Evolutionary conservation across 2,888 invertebrate species (phyloP).

Genomic region (Ceraclea dissimilis): DNA sequence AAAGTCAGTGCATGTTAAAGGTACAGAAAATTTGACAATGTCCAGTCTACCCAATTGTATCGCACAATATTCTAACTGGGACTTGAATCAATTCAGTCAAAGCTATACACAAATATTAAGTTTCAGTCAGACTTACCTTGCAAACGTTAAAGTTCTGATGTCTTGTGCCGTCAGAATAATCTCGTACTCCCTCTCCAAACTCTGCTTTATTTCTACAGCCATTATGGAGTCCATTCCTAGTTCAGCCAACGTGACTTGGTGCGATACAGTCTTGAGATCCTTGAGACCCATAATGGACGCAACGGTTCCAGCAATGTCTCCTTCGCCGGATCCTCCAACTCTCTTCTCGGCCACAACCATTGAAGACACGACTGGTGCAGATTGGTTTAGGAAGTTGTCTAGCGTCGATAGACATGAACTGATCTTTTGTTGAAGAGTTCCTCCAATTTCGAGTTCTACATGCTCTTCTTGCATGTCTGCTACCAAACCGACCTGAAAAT

Average conservation of each 20-base stretch:
- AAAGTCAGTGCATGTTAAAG: no score
- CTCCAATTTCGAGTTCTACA: conserved; percentile 62
- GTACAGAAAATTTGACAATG: no score
- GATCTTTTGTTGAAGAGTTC: conserved; percentile 81
- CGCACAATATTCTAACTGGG: no score
- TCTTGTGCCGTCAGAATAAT: conserved; percentile 80
- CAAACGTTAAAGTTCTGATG: conserved; percentile 71
- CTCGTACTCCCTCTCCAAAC: conserved; percentile 82
- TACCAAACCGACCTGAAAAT: conserved; percentile 60
- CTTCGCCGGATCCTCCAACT: conserved; percentile 51
- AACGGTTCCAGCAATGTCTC: conserved; percentile 65
- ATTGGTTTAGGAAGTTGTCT: conserved; percentile 63
- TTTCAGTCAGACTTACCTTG: no score
- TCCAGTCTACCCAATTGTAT: no score
- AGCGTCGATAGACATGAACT: conserved; percentile 71
- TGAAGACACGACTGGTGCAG: conserved; percentile 62
- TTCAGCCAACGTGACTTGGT: conserved; percentile 72
- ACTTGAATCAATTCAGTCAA: no score
- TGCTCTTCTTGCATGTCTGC: conserved; percentile 67
- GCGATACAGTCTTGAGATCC: conserved; percentile 62
- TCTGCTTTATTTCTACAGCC: conserved; percentile 94
- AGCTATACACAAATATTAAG: no score
- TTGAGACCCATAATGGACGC: conserved; percentile 61
- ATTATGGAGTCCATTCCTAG: conserved; percentile 96
- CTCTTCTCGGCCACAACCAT: conserved; percentile 85